Evolutionary conservation across 1,140 invertebrate species (phyloP).

Genomic region (Bombus cullumanus): DNA sequence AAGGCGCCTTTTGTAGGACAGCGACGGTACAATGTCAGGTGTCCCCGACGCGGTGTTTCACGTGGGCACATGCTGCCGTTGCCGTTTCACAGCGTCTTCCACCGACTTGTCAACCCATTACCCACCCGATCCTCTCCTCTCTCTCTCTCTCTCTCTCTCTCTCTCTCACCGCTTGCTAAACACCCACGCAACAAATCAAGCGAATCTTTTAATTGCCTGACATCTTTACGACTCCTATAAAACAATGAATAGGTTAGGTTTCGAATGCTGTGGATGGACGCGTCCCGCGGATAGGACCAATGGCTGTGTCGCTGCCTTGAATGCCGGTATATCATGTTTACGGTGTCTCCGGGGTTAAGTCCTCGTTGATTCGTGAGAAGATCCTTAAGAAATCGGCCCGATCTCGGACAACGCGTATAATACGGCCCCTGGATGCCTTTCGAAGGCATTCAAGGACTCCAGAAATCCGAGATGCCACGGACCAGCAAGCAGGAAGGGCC

Average conservation of each 20-base stretch:
- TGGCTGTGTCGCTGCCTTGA: conserved; percentile 22
- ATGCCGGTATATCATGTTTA: conserved; percentile 71
- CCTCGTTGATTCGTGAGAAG: conserved; percentile 49
- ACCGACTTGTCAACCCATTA: conserved; percentile 37
- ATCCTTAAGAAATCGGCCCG: conserved; percentile 27
- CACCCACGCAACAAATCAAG: conserved; percentile 71
- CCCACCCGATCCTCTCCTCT: not conserved
- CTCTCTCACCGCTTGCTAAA: not conserved
- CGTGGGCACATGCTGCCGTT: conserved; percentile 43
- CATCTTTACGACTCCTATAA: conserved; percentile 73
- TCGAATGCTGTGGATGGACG: conserved; percentile 24
- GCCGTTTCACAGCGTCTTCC: conserved; percentile 34
- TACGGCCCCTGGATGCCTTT: not conserved
- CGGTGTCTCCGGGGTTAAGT: conserved; percentile 44
- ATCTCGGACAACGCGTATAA: conserved; percentile 13
- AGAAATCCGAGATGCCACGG: conserved; percentile 48
- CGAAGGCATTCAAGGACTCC: conserved; percentile 8
- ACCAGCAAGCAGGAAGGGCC: conserved; percentile 15
- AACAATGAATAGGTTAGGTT: conserved; percentile 71
- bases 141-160: not conserved
- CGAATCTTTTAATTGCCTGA: conserved; percentile 74
- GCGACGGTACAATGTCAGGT: conserved; percentile 66
- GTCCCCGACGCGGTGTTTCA: conserved; percentile 46
- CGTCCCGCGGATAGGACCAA: conserved; percentile 28
- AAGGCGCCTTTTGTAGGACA: conserved; percentile 63